Conservation (phyloP, 2,113 vertebrate genomes). For the Theropithecus gelada region DNA sequence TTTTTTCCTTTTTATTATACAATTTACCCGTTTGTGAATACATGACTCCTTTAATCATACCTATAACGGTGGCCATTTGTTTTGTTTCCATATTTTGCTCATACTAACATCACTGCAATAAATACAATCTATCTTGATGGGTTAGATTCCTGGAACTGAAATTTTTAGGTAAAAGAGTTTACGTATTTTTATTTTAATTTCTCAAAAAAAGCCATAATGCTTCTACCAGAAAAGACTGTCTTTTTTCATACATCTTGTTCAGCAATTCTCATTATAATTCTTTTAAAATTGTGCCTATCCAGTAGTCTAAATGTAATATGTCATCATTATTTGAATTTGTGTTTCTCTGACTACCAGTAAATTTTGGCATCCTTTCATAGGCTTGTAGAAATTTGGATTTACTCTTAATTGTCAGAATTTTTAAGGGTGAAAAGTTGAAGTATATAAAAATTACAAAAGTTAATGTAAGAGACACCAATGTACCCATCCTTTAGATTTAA, state of each 20-base stretch:
- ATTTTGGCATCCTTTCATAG: not conserved
- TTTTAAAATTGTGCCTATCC: not conserved
- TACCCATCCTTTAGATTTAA: not conserved
- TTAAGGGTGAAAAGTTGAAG: not conserved
- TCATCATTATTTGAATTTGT: conserved; percentile 1
- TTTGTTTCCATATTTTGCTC: not conserved
- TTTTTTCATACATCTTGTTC: not conserved
- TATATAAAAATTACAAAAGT: not conserved
- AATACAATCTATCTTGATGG: not conserved
- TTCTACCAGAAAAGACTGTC: not conserved
- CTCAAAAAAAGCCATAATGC: not conserved
- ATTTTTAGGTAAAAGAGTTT: not conserved
- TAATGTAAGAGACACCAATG: not conserved
- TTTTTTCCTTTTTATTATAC: not conserved
- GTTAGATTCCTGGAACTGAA: not conserved
- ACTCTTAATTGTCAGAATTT: not conserved
- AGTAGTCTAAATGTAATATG: not conserved
- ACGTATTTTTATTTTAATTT: not conserved
- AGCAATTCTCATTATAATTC: not conserved
- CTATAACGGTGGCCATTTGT: not conserved
- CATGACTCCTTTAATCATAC: not conserved
- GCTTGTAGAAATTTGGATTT: not conserved
- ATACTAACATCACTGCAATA: not conserved
- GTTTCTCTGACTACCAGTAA: not conserved
- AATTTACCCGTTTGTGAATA: not conserved